Conservation (phyloP, 2,113 vertebrate genomes). For the Pyrgilauda ruficollis region DNA sequence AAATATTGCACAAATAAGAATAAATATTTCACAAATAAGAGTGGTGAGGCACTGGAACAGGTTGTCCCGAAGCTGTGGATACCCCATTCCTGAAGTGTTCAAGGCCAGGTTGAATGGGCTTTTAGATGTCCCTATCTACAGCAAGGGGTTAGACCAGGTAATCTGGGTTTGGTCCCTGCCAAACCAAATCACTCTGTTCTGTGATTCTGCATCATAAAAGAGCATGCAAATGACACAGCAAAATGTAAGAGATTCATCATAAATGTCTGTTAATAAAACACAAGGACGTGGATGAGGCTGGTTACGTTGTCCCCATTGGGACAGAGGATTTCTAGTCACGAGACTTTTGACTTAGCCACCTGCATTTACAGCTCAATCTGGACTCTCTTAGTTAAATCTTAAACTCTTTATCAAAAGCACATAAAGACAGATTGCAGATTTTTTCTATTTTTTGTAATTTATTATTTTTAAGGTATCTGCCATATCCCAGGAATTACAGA, state of each 20-base stretch:
- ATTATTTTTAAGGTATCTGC: not conserved
- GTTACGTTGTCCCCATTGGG: not conserved
- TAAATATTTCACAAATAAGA: not conserved
- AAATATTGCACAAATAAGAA: not conserved
- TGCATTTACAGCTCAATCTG: not conserved
- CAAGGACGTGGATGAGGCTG: not conserved
- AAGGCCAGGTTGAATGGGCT: not conserved
- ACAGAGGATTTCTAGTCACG: not conserved
- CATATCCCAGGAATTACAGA: not conserved
- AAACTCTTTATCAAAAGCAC: not conserved
- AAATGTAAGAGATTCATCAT: not conserved
- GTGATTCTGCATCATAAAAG: not conserved
- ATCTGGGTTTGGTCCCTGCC: not conserved
- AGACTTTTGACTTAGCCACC: not conserved
- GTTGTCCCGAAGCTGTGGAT: not conserved
- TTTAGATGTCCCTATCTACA: not conserved
- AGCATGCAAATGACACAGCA: not conserved
- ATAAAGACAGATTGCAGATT: not conserved
- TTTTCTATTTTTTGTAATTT: not conserved
- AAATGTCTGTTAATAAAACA: not conserved
- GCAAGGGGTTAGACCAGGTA: not conserved
- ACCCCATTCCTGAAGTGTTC: not conserved
- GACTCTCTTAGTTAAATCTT: not conserved
- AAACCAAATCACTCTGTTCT: not conserved
- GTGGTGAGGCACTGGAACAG: not conserved